Conservation (phyloP, 2,113 vertebrate species). For the Hippoglossus stenolepis region DNA sequence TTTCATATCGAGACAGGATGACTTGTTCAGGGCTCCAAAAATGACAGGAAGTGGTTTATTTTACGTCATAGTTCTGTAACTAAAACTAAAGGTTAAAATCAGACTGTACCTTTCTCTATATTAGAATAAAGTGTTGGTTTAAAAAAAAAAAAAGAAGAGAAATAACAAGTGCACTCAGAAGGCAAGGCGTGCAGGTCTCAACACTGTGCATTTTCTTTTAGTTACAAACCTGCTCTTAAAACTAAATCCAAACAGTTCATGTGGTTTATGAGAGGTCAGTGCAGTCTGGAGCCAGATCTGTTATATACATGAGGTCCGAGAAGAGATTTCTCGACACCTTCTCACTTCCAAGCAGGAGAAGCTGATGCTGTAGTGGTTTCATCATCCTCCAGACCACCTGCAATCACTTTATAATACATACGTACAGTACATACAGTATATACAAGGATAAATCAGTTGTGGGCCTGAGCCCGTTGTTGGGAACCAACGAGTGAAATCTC, state of each 20-base stretch:
- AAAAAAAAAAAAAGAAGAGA: slow-evolving; percentile 22
- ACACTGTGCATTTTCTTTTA: slow-evolving; percentile 42
- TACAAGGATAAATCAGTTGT: slow-evolving; percentile 52
- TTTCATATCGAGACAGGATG: slow-evolving; percentile 56
- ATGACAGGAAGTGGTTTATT: slow-evolving; percentile 1
- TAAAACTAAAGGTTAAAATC: slow-evolving; percentile 54
- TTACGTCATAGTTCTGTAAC: slow-evolving; percentile 39
- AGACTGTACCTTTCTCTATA: slow-evolving; percentile 30
- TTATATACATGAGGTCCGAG: slow-evolving; percentile 50
- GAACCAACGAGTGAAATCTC: slow-evolving; percentile 39
- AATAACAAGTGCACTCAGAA: slow-evolving; percentile 42
- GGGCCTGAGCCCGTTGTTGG: slow-evolving; percentile 29
- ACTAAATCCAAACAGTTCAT: slow-evolving; percentile 32
- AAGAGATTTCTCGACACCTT: neutral
- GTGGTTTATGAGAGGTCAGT: slow-evolving; percentile 38
- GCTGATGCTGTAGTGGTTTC: slow-evolving; percentile 31
- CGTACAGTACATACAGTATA: slow-evolving; percentile 70
- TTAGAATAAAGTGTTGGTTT: slow-evolving; percentile 43
- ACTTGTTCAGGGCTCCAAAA: slow-evolving; percentile 38
- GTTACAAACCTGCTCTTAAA: slow-evolving; percentile 35
- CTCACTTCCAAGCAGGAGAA: neutral
- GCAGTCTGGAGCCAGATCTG: slow-evolving; percentile 40
- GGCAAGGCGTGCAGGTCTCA: slow-evolving; percentile 31
- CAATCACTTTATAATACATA: slow-evolving; percentile 60
- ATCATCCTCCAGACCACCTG: slow-evolving; percentile 26